Evolutionary conservation across 2,888 invertebrate genomes (phyloP).

Genomic region (Chrysolina oricalcia): DNA sequence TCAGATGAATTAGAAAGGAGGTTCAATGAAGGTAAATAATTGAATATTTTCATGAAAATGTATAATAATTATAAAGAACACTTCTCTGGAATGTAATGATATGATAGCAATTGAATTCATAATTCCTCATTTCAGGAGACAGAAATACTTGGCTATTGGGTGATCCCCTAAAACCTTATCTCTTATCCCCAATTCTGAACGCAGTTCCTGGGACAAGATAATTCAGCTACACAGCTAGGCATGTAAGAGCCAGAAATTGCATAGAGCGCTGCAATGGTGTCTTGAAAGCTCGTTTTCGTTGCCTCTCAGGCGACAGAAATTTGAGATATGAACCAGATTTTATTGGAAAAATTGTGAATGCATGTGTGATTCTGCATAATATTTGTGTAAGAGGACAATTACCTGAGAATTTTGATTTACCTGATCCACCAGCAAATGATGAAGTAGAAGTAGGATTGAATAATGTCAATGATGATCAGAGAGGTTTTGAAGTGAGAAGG

Average conservation of each 20-base stretch:
- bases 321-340: constrained; percentile 12
- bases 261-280: constrained; percentile 24
- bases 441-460: constrained; percentile 17
- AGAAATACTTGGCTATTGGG: not conserved
- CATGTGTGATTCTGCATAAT: constrained; percentile 24
- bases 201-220: constrained; percentile 22
- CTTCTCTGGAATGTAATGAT: not conserved
- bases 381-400: constrained; percentile 22
- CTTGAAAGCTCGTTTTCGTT: constrained; percentile 19
- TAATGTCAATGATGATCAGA: constrained; percentile 24
- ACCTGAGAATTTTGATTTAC: not conserved
- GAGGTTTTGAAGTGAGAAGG: constrained; percentile 5
- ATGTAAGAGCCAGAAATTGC: constrained; percentile 18
- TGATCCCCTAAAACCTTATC: constrained; percentile 38
- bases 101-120: not conserved
- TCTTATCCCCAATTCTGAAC: constrained; percentile 45
- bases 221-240: constrained; percentile 9
- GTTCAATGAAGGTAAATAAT: constrained; percentile 13
- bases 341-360: constrained; percentile 14
- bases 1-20: constrained; percentile 14
- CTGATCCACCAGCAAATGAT: constrained; percentile 20
- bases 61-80: not conserved
- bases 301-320: not conserved
- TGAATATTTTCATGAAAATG: constrained; percentile 19
- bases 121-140: not conserved